phyloP scores from a whole-genome alignment of 2,888 invertebrate genomes.

The Macrosoma leucophasiata region DNA sequence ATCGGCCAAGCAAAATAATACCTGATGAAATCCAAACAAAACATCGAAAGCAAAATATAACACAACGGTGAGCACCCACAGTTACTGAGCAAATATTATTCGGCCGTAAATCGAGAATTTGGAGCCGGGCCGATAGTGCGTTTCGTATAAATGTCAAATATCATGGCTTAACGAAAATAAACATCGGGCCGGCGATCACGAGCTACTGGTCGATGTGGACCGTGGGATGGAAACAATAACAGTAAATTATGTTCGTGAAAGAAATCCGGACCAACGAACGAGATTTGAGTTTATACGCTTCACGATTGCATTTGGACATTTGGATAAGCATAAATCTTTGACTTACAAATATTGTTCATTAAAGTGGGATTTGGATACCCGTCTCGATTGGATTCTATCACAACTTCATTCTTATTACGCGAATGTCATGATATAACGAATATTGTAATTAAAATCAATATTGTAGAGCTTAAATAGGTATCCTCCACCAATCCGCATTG shows the following conservation, averaged over 20 bases:
- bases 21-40: constrained; percentile 3
- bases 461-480: too few species aligned
- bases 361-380: too few species aligned
- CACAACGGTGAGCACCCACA: constrained; percentile 12
- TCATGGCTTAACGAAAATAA: constrained; percentile 50
- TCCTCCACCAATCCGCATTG: too few species aligned
- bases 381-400: too few species aligned
- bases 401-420: too few species aligned
- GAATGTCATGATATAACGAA: too few species aligned
- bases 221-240: constrained; percentile 49
- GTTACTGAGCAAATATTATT: constrained; percentile 12
- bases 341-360: too few species aligned
- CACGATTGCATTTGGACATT: too few species aligned
- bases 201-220: constrained; percentile 28
- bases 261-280: too few species aligned
- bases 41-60: constrained; percentile 13
- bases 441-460: too few species aligned
- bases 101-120: constrained; percentile 8
- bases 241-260: constrained; percentile 66
- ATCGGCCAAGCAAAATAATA: constrained; percentile 6
- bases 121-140: constrained; percentile 30
- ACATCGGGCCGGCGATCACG: constrained; percentile 38
- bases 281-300: too few species aligned
- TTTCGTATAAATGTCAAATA: constrained; percentile 53
- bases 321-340: too few species aligned